A percentile compares a stretch with the other conserved stretches of the same genome.
These are phyloP conservation scores for Unio delphinus DNA, from an alignment of 2,888 invertebrate genomes.

Conservation along the genomic window DNA sequence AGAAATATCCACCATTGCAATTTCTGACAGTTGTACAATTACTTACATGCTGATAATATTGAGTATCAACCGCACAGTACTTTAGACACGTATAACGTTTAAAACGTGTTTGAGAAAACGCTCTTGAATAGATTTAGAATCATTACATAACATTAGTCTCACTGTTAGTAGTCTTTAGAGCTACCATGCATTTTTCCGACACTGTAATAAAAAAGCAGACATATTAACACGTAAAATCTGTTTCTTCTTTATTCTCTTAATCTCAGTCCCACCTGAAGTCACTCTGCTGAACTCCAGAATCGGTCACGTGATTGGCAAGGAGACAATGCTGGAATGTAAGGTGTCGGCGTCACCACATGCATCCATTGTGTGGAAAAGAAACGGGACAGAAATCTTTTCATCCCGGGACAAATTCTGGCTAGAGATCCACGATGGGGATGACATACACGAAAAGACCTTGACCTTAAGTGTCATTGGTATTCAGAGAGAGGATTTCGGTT, in stretches of 20 bases:
- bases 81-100: too few relatives aligned
- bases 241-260: background rate
- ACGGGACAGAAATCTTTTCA: constrained; percentile 36
- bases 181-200: too few relatives aligned
- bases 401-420: constrained; percentile 36
- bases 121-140: too few relatives aligned
- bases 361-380: constrained; percentile 52
- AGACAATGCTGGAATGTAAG: constrained; percentile 62
- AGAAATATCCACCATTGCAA: too few relatives aligned
- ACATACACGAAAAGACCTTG: constrained; percentile 38
- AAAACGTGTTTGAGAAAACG: too few relatives aligned
- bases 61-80: too few relatives aligned
- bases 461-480: constrained; percentile 45
- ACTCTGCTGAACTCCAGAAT: constrained; percentile 48
- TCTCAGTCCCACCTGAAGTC: constrained; percentile 60
- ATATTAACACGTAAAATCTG: too few relatives aligned
- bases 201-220: too few relatives aligned
- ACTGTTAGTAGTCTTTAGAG: too few relatives aligned
- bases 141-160: too few relatives aligned
- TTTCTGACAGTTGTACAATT: too few relatives aligned
- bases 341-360: constrained; percentile 61
- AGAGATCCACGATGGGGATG: constrained; percentile 44
- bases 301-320: constrained; percentile 54
- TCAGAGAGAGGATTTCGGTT: constrained; percentile 43
- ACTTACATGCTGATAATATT: too few relatives aligned